A percentile compares a stretch with the other conserved stretches of the same genome.
Evolutionary conservation across 2,888 invertebrate species (phyloP).

Genomic region (Oxystoma pomonae): DNA sequence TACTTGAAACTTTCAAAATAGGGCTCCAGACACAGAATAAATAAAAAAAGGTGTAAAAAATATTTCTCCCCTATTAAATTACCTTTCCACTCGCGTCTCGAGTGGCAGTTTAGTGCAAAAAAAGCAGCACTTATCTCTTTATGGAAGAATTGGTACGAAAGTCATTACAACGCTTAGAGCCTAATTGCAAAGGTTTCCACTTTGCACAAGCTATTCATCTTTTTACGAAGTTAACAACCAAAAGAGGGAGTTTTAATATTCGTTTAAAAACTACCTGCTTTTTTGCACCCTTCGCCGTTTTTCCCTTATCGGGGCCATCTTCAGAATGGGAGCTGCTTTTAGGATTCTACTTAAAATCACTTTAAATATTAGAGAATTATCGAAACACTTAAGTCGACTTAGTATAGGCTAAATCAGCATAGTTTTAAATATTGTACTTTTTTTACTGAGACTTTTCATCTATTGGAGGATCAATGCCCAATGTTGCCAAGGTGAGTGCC

Average conservation of each 20-base stretch:
- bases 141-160: conserved; percentile 41
- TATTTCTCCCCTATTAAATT: background rate
- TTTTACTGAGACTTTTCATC: no score
- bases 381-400: no score
- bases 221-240: conserved; percentile 43
- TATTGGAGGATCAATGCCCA: no score
- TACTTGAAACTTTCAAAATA: background rate
- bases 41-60: background rate
- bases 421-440: no score
- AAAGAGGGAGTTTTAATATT: conserved; percentile 35
- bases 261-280: conserved; percentile 47
- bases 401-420: no score
- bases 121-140: conserved; percentile 41
- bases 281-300: conserved; percentile 24
- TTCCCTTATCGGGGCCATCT: conserved; percentile 17
- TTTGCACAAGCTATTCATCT: conserved; percentile 41
- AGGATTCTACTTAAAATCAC: no score
- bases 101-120: conserved; percentile 27
- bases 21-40: background rate
- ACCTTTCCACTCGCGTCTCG: background rate
- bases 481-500: no score
- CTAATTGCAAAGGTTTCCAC: conserved; percentile 41
- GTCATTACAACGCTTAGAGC: conserved; percentile 36
- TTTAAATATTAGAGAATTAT: no score
- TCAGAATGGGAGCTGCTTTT: background rate